These are phyloP conservation scores for Anguilla marmorata DNA, from an alignment of 2,797 vertebrate genomes.

Conservation along the genomic window DNA sequence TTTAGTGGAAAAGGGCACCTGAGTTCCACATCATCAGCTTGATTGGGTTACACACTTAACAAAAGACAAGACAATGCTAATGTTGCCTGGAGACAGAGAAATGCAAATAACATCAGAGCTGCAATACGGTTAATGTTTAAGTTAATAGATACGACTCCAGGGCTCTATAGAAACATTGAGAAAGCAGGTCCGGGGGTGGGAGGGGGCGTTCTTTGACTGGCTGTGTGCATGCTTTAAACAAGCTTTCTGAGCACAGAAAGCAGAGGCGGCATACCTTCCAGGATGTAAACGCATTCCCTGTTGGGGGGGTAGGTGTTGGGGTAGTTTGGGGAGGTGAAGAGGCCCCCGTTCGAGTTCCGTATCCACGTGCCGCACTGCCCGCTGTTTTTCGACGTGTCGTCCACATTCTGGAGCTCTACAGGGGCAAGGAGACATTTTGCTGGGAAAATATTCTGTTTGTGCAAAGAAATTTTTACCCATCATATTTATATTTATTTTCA, in stretches of 20 bases:
- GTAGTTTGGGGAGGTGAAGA: conserved; percentile 95
- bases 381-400: conserved; percentile 74
- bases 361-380: conserved; percentile 95
- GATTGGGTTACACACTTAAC: neutral
- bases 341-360: conserved; percentile 92
- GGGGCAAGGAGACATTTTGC: conserved; percentile 18
- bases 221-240: neutral
- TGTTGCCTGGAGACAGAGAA: neutral
- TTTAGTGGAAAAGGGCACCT: neutral
- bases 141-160: neutral
- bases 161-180: neutral
- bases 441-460: neutral
- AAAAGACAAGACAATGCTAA: neutral
- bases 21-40: neutral
- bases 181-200: neutral
- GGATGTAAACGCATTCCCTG: conserved; percentile 95
- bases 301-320: conserved; percentile 93
- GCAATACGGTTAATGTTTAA: neutral
- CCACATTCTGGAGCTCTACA: conserved; percentile 81
- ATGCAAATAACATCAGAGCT: neutral
- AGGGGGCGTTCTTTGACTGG: neutral
- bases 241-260: neutral
- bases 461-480: neutral
- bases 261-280: conserved; percentile 83
- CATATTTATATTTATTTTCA: neutral